Conservation (phyloP, 2,888 invertebrate genomes). For the Drosophila sordidula region DNA sequence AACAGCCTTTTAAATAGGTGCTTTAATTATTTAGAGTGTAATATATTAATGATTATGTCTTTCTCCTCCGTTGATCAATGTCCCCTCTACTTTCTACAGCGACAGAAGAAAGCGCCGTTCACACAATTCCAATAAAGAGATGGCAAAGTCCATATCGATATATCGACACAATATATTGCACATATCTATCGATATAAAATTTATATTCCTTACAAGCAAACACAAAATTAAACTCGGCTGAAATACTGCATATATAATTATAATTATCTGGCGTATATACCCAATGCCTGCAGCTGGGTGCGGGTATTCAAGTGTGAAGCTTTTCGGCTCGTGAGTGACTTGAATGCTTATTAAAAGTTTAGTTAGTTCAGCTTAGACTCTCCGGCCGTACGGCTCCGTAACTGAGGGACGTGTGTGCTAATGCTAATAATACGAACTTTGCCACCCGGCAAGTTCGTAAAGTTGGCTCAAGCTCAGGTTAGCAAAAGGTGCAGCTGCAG, state of each 20-base stretch:
- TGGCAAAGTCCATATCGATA: not conserved
- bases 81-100: not conserved
- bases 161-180: not conserved
- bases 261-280: not conserved
- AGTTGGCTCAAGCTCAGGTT: constrained; percentile 20
- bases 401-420: constrained; percentile 16
- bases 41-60: no score
- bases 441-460: constrained; percentile 17
- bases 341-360: constrained; percentile 61
- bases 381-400: not conserved
- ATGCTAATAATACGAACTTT: constrained; percentile 24
- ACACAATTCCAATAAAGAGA: not conserved
- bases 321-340: constrained; percentile 20
- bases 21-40: no score
- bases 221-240: no score
- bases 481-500: constrained; percentile 7
- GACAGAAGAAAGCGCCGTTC: not conserved
- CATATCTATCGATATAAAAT: not conserved
- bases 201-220: no score
- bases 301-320: constrained; percentile 17
- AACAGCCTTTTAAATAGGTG: no score
- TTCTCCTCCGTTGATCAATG: no score
- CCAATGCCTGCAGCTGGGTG: not conserved
- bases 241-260: no score
- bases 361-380: constrained; percentile 28